Base-by-base conservation (phyloP, 2,797 vertebrate species). In the Glyptemys insculpta region DNA sequence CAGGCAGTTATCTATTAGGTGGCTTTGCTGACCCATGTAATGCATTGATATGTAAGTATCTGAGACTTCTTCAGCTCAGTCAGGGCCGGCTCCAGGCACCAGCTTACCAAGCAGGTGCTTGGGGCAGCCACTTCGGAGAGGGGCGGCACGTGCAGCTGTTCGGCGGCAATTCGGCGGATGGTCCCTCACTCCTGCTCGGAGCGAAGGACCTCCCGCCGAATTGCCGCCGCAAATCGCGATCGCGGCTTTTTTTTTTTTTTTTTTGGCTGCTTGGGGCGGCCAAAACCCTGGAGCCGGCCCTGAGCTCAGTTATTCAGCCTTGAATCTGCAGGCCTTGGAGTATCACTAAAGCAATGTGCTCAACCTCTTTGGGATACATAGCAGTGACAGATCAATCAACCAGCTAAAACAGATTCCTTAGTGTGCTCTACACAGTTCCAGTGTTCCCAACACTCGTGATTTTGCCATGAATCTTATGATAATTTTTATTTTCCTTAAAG, bases 21-120 rank as follows among this genome's bases (percentile, higher is more conserved):
- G 18, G 18, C 21, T 68, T 68, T 37, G 34, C 34, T 19, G 34
- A 18, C 2, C 8, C 34, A 68, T 34, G 16, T 68, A 68, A 18
- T 19, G 62, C 18, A 68, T 16, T 68, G 62, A 10, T n/a, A 21
- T n/a, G 34, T 37, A 68, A 37, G 16, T 34, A 21, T 1, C 1
- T 0, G 0, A 82, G 56, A 0, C 0, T 23, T 80, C 37, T 68
- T 76, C 56, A n/a, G n/a, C n/a, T n/a, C n/a, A n/a, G n/a, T n/a
- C n/a, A n/a, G n/a, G n/a, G n/a, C n/a, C n/a, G n/a, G n/a, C n/a
- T n/a, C n/a, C n/a, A n/a, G n/a, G n/a, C n/a, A n/a, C n/a, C n/a
- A n/a, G n/a, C n/a, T n/a, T n/a, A n/a, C n/a, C n/a, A n/a, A n/a
- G n/a, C n/a, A n/a, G n/a, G n/a, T n/a, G n/a, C n/a, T n/a, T n/a